phyloP scores from a whole-genome alignment of 2,113 vertebrate species.

The Pelusios castaneus region DNA sequence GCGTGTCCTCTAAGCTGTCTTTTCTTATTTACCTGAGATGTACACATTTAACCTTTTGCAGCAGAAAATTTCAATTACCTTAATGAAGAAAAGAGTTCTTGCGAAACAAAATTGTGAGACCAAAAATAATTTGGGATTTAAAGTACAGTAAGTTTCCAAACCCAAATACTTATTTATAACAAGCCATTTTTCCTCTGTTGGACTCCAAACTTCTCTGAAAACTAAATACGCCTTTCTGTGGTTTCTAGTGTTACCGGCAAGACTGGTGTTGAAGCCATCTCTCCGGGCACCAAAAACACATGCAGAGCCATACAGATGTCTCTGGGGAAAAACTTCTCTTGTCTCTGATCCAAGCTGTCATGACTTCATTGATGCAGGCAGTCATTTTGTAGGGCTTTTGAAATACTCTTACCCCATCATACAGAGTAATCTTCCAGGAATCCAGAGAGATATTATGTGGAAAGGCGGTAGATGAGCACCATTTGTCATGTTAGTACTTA shows the following conservation, averaged over 20 bases:
- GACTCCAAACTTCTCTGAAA: conserved; percentile 29
- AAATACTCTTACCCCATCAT: conserved; percentile 2
- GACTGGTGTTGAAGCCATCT: neutral
- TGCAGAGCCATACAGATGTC: conserved; percentile 25
- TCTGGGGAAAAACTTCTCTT: conserved; percentile 6
- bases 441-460: neutral
- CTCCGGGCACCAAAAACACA: conserved; percentile 53
- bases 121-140: conserved; percentile 33
- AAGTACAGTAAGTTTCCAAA: conserved; percentile 40
- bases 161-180: conserved; percentile 40
- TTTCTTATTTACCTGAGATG: neutral
- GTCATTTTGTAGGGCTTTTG: conserved; percentile 37
- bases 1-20: neutral
- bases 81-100: conserved; percentile 42
- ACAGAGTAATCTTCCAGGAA: conserved; percentile 23
- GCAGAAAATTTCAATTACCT: conserved; percentile 30
- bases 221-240: conserved; percentile 48
- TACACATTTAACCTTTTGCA: neutral
- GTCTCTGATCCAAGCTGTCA: conserved; percentile 39
- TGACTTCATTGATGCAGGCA: conserved; percentile 20
- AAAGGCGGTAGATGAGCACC: neutral
- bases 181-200: conserved; percentile 32
- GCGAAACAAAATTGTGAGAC: neutral
- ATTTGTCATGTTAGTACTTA: neutral
- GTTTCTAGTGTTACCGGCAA: conserved; percentile 58